phyloP scores from a whole-genome alignment of 2,888 invertebrate genomes.

The Schizaphis graminum region DNA sequence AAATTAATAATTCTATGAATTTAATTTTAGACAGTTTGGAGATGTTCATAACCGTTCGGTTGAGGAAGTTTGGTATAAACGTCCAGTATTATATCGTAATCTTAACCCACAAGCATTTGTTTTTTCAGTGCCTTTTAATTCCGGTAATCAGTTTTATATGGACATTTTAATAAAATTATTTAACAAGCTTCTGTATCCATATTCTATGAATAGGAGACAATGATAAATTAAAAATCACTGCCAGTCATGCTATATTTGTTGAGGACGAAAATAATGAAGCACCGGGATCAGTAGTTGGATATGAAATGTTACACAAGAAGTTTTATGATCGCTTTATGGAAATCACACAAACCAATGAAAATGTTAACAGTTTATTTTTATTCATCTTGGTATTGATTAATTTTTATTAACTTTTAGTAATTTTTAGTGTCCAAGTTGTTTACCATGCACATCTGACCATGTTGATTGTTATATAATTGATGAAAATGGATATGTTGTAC shows the following conservation, averaged over 20 bases:
- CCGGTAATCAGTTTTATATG: constrained; percentile 69
- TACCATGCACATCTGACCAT: constrained; percentile 56
- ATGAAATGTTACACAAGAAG: constrained; percentile 82
- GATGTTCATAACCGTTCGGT: constrained; percentile 82
- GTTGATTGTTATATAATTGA: constrained; percentile 89
- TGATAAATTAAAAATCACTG: constrained; percentile 77
- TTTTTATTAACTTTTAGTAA: constrained; percentile 42
- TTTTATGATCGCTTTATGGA: constrained; percentile 81
- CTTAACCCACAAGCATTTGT: constrained; percentile 83
- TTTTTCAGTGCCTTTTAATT: constrained; percentile 77
- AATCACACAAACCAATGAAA: constrained; percentile 75
- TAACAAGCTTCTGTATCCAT: not conserved
- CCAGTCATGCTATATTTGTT: constrained; percentile 87
- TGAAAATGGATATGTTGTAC: constrained; percentile 89
- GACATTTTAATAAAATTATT: not conserved
- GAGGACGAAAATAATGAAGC: constrained; percentile 82
- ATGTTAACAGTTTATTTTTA: constrained; percentile 42
- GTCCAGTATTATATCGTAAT: constrained; percentile 87
- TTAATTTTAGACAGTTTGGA: constrained; percentile 71
- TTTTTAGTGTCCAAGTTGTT: constrained; percentile 68
- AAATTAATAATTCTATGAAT: not conserved
- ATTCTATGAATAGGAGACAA: constrained; percentile 40
- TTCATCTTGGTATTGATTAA: not conserved
- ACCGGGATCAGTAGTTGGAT: constrained; percentile 90
- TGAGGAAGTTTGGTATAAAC: constrained; percentile 92